A percentile compares a stretch with the other conserved stretches of the same genome.
Evolutionary conservation across 1,140 invertebrate genomes (phyloP).

Genomic region (Heliothis virescens): DNA sequence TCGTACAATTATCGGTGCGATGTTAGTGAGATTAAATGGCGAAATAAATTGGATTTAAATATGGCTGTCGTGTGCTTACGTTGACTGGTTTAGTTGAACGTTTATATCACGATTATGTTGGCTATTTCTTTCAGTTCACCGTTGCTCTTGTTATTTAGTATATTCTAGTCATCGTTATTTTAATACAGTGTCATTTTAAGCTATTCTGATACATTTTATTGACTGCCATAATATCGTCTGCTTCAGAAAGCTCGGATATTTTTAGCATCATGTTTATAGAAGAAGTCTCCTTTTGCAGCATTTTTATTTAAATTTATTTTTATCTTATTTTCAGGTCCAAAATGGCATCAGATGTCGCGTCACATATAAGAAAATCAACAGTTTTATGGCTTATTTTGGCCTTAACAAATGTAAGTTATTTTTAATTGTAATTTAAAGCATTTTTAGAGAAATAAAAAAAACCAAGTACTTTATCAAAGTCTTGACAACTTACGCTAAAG

Average conservation of each 20-base stretch:
- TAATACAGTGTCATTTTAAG: neutral
- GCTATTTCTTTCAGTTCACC: conserved; percentile 9
- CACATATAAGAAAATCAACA: conserved; percentile 74
- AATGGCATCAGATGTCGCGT: conserved; percentile 76
- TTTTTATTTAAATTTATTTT: too few relatives aligned
- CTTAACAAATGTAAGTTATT: conserved; percentile 76
- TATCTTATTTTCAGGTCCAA: conserved; percentile 72
- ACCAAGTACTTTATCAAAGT: too few relatives aligned
- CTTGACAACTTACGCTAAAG: too few relatives aligned
- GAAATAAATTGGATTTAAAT: conserved; percentile 42
- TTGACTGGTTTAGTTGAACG: conserved; percentile 29
- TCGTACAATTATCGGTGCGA: conserved; percentile 35
- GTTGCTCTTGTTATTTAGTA: neutral
- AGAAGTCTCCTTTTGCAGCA: too few relatives aligned
- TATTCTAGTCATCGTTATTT: neutral
- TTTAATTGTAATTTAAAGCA: neutral
- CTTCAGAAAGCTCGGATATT: neutral
- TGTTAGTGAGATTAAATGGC: conserved; percentile 37
- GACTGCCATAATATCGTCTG: neutral
- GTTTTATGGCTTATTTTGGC: conserved; percentile 74
- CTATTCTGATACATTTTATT: neutral
- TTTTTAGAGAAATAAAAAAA: too few relatives aligned
- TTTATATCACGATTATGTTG: conserved; percentile 17
- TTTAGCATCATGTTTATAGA: too few relatives aligned
- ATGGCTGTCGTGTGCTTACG: conserved; percentile 3